Evolutionary conservation across 1,140 invertebrate species (phyloP).

Genomic region (Whitmania pigra): DNA sequence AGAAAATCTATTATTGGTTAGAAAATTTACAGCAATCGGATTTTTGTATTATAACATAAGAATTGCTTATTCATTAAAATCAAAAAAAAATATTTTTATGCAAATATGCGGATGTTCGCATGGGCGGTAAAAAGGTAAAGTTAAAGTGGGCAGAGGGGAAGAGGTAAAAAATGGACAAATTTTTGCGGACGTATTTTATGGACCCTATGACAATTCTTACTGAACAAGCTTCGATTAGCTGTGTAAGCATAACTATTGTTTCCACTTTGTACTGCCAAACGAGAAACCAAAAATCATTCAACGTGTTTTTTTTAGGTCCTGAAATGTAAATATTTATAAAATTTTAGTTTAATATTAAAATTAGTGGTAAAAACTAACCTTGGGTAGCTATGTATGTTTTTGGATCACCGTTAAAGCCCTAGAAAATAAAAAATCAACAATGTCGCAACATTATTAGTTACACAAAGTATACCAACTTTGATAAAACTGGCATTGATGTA

Average conservation of each 20-base stretch:
- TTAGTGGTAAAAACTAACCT: not conserved
- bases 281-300: conserved; percentile 5
- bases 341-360: not conserved
- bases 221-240: not conserved
- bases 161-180: too few relatives aligned
- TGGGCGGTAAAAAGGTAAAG: too few relatives aligned
- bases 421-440: not conserved
- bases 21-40: too few relatives aligned
- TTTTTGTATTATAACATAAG: too few relatives aligned
- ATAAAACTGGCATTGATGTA: conserved; percentile 11
- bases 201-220: not conserved
- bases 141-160: too few relatives aligned
- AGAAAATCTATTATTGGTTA: too few relatives aligned
- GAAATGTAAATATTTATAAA: not conserved
- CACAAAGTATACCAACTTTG: not conserved
- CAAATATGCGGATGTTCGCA: too few relatives aligned
- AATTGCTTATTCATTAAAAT: too few relatives aligned
- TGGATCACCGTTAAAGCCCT: not conserved
- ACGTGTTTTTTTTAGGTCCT: not conserved
- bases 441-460: not conserved
- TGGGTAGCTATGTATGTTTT: not conserved
- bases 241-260: conserved; percentile 8
- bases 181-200: too few relatives aligned
- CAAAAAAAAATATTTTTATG: too few relatives aligned
- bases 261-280: conserved; percentile 15